A percentile compares a stretch with the other conserved stretches of the same genome.
phyloP scores from a whole-genome alignment of 2,888 invertebrate genomes.

The Drosophila paranaensis region DNA sequence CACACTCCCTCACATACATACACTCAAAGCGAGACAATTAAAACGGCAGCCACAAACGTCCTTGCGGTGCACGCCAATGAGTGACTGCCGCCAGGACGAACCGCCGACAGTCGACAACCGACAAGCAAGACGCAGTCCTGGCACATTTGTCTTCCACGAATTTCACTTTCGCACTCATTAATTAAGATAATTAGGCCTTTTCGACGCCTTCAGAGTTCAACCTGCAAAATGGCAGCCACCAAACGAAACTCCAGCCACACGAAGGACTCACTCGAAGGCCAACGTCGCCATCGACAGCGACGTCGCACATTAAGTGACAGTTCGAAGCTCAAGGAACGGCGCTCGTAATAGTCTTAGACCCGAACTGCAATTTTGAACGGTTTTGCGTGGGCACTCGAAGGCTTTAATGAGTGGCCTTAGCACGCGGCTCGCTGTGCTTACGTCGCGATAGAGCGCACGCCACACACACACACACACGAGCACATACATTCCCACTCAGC shows the following conservation, averaged over 20 bases:
- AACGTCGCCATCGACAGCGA: not conserved
- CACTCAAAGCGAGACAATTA: conserved; percentile 63
- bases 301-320: conserved; percentile 45
- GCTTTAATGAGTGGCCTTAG: conserved; percentile 60
- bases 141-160: conserved; percentile 76
- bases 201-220: conserved; percentile 76
- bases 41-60: conserved; percentile 74
- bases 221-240: conserved; percentile 46
- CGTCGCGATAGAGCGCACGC: conserved; percentile 38
- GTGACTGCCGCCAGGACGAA: conserved; percentile 50
- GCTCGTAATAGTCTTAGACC: conserved; percentile 21
- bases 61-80: conserved; percentile 62
- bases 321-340: conserved; percentile 36
- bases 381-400: conserved; percentile 51
- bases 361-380: conserved; percentile 56
- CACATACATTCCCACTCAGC: not conserved
- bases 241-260: conserved; percentile 11
- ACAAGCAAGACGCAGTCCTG: conserved; percentile 22
- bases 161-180: conserved; percentile 79
- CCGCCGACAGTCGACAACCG: conserved; percentile 3
- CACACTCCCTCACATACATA: conserved; percentile 5
- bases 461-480: not conserved
- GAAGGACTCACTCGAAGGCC: conserved; percentile 14
- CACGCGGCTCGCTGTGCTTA: conserved; percentile 25
- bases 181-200: conserved; percentile 81